A percentile compares a stretch with the other conserved stretches of the same genome.
These are phyloP conservation scores for Emydocephalus ijimae DNA, from an alignment of 2,113 vertebrate species.

Conservation along the genomic window DNA sequence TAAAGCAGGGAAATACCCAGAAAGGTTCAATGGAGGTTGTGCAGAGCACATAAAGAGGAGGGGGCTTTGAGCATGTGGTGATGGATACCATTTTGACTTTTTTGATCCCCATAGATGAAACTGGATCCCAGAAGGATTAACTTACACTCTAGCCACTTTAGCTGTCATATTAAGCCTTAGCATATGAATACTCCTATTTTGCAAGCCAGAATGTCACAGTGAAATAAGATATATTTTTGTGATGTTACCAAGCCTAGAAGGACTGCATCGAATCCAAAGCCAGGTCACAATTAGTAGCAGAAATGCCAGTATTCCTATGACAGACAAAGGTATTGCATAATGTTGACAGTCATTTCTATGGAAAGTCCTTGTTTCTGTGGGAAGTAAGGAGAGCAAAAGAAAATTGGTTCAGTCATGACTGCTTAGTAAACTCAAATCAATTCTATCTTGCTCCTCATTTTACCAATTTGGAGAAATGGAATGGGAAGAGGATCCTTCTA, in stretches of 20 bases:
- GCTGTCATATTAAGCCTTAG: not conserved
- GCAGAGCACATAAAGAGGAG: not conserved
- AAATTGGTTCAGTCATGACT: not conserved
- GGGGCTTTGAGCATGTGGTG: not conserved
- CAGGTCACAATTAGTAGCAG: not conserved
- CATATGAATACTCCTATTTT: not conserved
- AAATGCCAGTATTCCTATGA: not conserved
- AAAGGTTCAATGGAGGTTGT: not conserved
- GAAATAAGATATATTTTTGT: not conserved
- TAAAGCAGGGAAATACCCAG: not conserved
- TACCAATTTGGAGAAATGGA: not conserved
- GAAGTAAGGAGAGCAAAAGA: not conserved
- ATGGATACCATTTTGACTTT: not conserved
- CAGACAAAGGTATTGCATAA: not conserved
- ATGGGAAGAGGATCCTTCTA: not conserved
- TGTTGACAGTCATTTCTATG: not conserved
- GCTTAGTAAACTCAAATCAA: not conserved
- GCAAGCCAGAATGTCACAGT: not conserved
- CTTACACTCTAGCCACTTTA: not conserved
- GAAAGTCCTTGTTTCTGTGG: not conserved
- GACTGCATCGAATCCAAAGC: not conserved
- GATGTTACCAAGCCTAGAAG: not conserved
- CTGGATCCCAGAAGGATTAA: not conserved
- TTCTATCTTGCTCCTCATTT: not conserved
- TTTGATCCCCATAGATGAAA: not conserved